Conservation (phyloP, 1,140 invertebrate species). For the Spodoptera frugiperda region DNA sequence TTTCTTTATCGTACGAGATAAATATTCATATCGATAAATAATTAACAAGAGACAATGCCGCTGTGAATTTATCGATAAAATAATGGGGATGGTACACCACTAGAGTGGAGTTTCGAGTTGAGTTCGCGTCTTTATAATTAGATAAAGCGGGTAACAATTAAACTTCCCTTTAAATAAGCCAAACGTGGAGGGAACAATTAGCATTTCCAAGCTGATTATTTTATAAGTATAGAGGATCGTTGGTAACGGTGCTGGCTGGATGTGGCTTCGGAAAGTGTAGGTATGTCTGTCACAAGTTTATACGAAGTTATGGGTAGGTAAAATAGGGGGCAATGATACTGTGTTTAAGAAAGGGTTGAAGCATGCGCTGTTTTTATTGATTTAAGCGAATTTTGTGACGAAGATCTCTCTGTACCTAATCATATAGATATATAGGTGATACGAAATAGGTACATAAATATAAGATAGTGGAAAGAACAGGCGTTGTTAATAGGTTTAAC, state of each 20-base stretch:
- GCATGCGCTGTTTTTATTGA: too few species aligned
- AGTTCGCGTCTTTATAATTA: conserved; percentile 81
- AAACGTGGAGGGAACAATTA: conserved; percentile 77
- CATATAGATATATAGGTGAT: too few species aligned
- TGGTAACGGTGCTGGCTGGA: not conserved
- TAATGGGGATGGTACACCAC: conserved; percentile 63
- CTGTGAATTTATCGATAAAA: conserved; percentile 36
- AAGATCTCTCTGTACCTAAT: too few species aligned
- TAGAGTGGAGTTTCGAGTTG: conserved; percentile 60
- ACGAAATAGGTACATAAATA: too few species aligned
- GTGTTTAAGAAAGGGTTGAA: too few species aligned
- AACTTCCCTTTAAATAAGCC: conserved; percentile 82
- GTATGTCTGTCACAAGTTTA: not conserved
- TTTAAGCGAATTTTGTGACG: too few species aligned
- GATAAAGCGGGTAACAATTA: conserved; percentile 81
- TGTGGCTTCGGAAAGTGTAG: not conserved
- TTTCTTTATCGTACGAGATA: not conserved
- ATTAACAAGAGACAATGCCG: conserved; percentile 23
- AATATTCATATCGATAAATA: conserved; percentile 1
- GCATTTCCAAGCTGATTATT: conserved; percentile 78
- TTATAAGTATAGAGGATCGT: conserved; percentile 63
- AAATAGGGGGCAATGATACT: too few species aligned
- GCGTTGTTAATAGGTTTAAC: too few species aligned
- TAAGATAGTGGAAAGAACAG: too few species aligned
- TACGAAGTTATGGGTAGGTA: too few species aligned